A percentile compares a stretch with the other conserved stretches of the same genome.
phyloP scores from a whole-genome alignment of 1,140 invertebrate genomes.

The Muscidifurax raptorellus region DNA sequence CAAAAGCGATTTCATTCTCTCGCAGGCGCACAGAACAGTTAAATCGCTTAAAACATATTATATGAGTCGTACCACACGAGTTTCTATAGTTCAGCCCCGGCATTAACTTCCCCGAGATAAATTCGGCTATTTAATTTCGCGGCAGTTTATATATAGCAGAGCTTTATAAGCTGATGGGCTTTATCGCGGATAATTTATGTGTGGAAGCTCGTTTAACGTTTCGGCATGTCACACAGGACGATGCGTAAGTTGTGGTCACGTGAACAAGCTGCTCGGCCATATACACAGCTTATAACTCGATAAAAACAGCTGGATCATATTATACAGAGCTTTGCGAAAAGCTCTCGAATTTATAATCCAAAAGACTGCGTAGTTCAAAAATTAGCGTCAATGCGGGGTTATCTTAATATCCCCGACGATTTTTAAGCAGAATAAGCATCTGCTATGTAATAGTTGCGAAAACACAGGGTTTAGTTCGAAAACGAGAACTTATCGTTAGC shows the following conservation, averaged over 20 bases:
- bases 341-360: no score
- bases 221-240: not conserved
- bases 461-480: not conserved
- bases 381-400: not conserved
- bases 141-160: not conserved
- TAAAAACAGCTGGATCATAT: not conserved
- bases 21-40: not conserved
- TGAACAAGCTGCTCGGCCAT: not conserved
- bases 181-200: not conserved
- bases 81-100: not conserved
- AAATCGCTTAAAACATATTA: not conserved
- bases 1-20: no score
- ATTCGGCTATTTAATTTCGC: constrained; percentile 1
- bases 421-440: not conserved
- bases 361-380: no score
- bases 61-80: not conserved
- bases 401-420: no score
- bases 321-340: not conserved
- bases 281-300: not conserved
- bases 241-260: not conserved
- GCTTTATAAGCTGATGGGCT: constrained; percentile 6
- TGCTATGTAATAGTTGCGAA: constrained; percentile 4
- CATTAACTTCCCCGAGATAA: not conserved
- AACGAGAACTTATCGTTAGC: no score
- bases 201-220: not conserved